phyloP scores from a whole-genome alignment of 2,797 vertebrate species.

The Sebastiscus albofasciatus region DNA sequence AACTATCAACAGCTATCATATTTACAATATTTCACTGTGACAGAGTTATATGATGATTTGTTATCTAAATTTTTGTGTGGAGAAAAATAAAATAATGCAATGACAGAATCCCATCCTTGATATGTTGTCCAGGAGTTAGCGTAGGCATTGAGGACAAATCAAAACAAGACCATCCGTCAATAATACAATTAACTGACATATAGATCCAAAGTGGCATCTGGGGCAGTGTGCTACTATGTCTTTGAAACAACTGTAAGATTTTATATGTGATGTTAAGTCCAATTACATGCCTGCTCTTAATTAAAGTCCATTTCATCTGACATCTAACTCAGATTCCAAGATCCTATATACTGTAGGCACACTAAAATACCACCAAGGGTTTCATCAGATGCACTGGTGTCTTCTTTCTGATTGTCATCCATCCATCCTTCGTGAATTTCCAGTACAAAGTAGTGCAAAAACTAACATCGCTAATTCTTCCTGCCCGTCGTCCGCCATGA shows the following conservation, averaged over 20 bases:
- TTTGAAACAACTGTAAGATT: not conserved
- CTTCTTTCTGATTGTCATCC: no score
- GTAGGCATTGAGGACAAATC: not conserved
- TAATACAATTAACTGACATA: not conserved
- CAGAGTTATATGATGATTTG: not conserved
- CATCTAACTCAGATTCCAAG: not conserved
- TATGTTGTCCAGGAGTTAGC: not conserved
- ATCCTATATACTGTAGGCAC: not conserved
- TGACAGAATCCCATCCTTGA: not conserved
- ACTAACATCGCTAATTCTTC: no score
- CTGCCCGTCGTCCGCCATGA: no score
- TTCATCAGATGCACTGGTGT: not conserved
- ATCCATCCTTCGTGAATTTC: no score
- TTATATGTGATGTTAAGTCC: not conserved
- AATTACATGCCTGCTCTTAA: not conserved
- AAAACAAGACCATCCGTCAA: not conserved
- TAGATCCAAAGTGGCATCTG: not conserved
- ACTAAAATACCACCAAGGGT: not conserved
- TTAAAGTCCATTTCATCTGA: not conserved
- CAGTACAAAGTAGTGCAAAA: no score
- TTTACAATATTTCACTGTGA: not conserved
- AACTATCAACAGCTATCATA: not conserved
- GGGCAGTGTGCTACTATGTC: not conserved
- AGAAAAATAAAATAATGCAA: not conserved
- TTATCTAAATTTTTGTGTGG: not conserved